Evolutionary conservation across 2,888 invertebrate species (phyloP).

Genomic region (Acrobasis consociella): DNA sequence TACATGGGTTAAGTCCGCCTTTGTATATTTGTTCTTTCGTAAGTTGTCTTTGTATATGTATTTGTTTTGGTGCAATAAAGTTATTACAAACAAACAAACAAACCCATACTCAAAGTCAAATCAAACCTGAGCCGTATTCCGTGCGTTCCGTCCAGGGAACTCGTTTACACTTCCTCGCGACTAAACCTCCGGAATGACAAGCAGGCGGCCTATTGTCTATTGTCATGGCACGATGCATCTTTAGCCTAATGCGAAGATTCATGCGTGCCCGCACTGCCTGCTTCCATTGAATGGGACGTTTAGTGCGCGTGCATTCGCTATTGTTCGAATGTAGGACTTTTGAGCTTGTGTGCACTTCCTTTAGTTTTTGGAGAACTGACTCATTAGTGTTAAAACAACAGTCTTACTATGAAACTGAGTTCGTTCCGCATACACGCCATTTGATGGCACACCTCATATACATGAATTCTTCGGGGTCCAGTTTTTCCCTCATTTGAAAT

Average conservation of each 20-base stretch:
- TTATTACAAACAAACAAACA: no score
- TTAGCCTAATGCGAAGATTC: slow-evolving; percentile 18
- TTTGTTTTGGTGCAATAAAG: no score
- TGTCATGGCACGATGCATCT: slow-evolving; percentile 35
- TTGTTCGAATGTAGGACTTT: slow-evolving; percentile 27
- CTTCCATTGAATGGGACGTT: background rate
- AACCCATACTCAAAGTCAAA: background rate
- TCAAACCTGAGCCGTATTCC: slow-evolving; percentile 8
- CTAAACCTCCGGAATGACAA: slow-evolving; percentile 61
- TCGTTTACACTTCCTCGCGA: slow-evolving; percentile 22
- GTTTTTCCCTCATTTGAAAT: no score
- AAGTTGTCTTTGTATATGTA: no score
- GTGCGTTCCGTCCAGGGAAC: slow-evolving; percentile 1
- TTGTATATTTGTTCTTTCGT: no score
- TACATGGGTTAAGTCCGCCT: no score
- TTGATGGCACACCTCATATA: no score
- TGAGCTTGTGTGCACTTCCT: slow-evolving; percentile 10
- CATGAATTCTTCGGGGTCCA: no score
- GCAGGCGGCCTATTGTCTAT: slow-evolving; percentile 63
- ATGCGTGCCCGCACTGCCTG: background rate
- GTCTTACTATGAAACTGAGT: background rate
- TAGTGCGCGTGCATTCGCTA: slow-evolving; percentile 53
- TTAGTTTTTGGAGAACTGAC: slow-evolving; percentile 4
- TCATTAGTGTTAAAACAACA: slow-evolving; percentile 2
- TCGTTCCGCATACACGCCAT: background rate